A percentile compares a stretch with the other conserved stretches of the same genome.
Conservation (phyloP, 2,888 invertebrate species). For the Cremastobaeus sp. region DNA sequence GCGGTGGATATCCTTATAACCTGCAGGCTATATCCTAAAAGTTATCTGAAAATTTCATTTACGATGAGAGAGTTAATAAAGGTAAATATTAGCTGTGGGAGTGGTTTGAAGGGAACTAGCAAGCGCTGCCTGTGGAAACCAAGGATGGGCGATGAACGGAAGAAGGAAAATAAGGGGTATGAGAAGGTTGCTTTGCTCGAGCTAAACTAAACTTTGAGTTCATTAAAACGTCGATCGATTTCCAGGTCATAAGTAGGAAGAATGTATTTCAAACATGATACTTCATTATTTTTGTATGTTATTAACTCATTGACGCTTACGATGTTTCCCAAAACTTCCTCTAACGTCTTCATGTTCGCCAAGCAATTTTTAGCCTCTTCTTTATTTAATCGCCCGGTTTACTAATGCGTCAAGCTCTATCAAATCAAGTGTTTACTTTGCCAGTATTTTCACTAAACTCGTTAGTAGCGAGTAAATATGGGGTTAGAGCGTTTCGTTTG, state of each 20-base stretch:
- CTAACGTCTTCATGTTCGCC: slow-evolving; percentile 54
- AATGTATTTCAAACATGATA: slow-evolving; percentile 64
- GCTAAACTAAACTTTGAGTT: slow-evolving; percentile 71
- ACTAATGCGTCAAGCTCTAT: slow-evolving; percentile 23
- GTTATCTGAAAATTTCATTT: slow-evolving; percentile 78
- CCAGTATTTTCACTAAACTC: too few species aligned
- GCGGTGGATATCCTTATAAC: slow-evolving; percentile 72
- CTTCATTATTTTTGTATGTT: slow-evolving; percentile 61
- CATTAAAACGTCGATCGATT: slow-evolving; percentile 74
- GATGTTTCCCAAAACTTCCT: slow-evolving; percentile 16
- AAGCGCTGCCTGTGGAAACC: slow-evolving; percentile 67
- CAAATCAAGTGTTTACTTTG: slow-evolving; percentile 11
- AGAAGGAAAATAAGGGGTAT: slow-evolving; percentile 63
- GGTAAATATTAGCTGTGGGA: slow-evolving; percentile 77
- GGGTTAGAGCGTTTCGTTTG: too few species aligned
- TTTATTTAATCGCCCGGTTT: too few species aligned
- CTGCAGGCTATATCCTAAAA: slow-evolving; percentile 76
- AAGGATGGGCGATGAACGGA: slow-evolving; percentile 63
- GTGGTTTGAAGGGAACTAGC: slow-evolving; percentile 74
- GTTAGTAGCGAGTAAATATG: background rate
- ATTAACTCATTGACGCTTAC: slow-evolving; percentile 49
- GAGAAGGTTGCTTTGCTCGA: slow-evolving; percentile 61
- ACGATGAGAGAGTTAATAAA: slow-evolving; percentile 78
- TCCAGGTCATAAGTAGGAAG: slow-evolving; percentile 69
- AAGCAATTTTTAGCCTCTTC: too few species aligned